Percentiles rank a stretch among this genome's conserved stretches.
Conservation (phyloP, 1,140 invertebrate genomes). For the Dendroctonus ponderosae region DNA sequence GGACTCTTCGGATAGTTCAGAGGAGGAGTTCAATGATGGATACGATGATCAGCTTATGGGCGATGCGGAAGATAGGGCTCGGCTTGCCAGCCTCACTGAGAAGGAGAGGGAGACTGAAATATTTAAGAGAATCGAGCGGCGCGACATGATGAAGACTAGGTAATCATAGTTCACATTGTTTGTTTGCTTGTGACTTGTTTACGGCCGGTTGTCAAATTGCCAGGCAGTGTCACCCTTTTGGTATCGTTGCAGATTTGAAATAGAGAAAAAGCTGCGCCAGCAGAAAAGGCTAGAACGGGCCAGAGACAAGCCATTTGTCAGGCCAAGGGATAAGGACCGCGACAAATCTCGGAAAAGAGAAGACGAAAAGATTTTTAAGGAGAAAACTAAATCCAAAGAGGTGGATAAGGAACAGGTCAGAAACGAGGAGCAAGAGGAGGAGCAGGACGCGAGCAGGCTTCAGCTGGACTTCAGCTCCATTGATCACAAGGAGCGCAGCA, state of each 20-base stretch:
- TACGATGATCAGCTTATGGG: slow-evolving; percentile 97
- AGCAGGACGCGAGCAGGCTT: slow-evolving; percentile 51
- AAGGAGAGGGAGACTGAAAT: slow-evolving; percentile 97
- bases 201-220: not conserved
- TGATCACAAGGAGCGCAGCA: slow-evolving; percentile 76
- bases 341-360: slow-evolving; percentile 59
- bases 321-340: slow-evolving; percentile 62
- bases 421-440: slow-evolving; percentile 53
- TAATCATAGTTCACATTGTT: slow-evolving; percentile 40
- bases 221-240: not conserved
- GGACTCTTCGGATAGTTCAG: slow-evolving; percentile 54
- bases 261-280: slow-evolving; percentile 88
- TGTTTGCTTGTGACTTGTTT: slow-evolving; percentile 20
- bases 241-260: slow-evolving; percentile 77
- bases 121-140: slow-evolving; percentile 91
- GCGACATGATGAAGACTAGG: slow-evolving; percentile 89
- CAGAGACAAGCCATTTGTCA: slow-evolving; percentile 55
- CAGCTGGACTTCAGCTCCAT: slow-evolving; percentile 53
- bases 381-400: slow-evolving; percentile 9
- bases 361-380: slow-evolving; percentile 48
- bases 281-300: slow-evolving; percentile 80
- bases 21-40: slow-evolving; percentile 63
- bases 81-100: slow-evolving; percentile 90
- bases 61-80: slow-evolving; percentile 89
- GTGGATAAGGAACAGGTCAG: slow-evolving; percentile 2